phyloP scores from a whole-genome alignment of 2,113 vertebrate genomes.

The Globicephala melas region DNA sequence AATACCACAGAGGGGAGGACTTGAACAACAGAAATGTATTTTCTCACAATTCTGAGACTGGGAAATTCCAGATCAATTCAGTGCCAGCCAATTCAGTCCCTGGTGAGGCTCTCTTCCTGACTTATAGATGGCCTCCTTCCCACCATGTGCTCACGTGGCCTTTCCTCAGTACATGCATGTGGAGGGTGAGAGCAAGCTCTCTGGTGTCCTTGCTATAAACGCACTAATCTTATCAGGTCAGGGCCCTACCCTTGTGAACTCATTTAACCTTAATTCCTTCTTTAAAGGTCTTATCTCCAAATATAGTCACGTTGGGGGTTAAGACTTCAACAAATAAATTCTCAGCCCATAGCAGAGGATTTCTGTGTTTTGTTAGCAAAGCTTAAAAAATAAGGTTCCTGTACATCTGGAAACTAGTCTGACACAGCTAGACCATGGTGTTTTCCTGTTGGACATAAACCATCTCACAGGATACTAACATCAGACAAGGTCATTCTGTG shows the following conservation, averaged over 20 bases:
- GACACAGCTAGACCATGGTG: not conserved
- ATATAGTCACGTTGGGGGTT: not conserved
- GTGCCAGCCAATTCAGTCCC: not conserved
- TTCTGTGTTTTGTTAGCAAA: not conserved
- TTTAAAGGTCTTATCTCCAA: not conserved
- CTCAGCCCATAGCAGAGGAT: not conserved
- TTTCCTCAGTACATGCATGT: not conserved
- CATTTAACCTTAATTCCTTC: not conserved
- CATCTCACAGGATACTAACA: not conserved
- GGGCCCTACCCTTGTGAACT: not conserved
- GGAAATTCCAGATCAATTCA: not conserved
- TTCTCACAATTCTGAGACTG: not conserved
- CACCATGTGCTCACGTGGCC: not conserved
- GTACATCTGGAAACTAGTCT: not conserved
- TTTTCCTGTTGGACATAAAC: not conserved
- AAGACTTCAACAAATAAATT: not conserved
- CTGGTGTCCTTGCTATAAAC: not conserved
- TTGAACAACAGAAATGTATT: not conserved
- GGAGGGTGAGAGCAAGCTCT: not conserved
- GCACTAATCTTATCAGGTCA: not conserved
- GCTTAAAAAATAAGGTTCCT: not conserved
- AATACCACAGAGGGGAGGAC: not conserved
- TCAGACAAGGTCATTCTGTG: not conserved
- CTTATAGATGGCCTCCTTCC: not conserved
- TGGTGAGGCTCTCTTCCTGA: not conserved